Evolutionary conservation across 2,797 vertebrate genomes (phyloP).

Genomic region (Tiaroga cobitis): DNA sequence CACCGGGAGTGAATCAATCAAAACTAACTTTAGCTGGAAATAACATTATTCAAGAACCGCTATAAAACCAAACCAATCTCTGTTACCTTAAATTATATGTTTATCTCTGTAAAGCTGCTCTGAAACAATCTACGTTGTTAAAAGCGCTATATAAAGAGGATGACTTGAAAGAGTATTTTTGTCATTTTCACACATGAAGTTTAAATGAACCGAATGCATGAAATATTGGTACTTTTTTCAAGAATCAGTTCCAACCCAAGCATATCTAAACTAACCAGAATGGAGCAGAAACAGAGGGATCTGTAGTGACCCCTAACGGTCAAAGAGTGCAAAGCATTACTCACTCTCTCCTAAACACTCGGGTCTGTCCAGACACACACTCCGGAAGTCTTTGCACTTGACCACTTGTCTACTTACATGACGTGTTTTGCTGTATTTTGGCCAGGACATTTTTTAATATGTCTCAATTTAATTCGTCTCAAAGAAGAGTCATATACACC

Average conservation of each 20-base stretch:
- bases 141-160: too few species aligned
- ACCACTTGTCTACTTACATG: background rate
- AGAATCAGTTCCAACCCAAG: background rate
- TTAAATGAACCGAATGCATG: background rate
- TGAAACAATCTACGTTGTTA: too few species aligned
- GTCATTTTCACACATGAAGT: background rate
- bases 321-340: slow-evolving; percentile 5
- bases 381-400: background rate
- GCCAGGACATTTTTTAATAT: too few species aligned
- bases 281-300: background rate
- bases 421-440: background rate
- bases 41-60: too few species aligned
- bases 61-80: too few species aligned
- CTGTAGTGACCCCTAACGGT: slow-evolving; percentile 47
- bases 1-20: too few species aligned
- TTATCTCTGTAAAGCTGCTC: too few species aligned
- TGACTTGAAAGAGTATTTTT: background rate
- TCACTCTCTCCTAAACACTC: background rate
- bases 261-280: background rate
- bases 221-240: background rate
- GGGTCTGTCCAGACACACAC: background rate
- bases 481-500: too few species aligned
- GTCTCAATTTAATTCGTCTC: too few species aligned
- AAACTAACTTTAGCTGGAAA: too few species aligned
- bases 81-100: too few species aligned